phyloP scores from a whole-genome alignment of 2,888 invertebrate species.

The Serrognathus titanus region DNA sequence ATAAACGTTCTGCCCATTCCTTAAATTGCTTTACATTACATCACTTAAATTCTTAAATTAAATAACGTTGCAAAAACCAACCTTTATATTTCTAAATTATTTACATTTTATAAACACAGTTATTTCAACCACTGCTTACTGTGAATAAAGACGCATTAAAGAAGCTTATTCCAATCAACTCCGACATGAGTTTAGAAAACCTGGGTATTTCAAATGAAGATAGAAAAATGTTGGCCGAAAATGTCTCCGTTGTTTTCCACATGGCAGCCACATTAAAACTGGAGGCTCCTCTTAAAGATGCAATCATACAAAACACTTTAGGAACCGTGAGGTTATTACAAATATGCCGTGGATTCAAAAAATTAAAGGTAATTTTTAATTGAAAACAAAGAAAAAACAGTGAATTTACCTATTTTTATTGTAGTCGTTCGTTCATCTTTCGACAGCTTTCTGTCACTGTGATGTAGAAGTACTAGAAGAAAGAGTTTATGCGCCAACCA shows the following conservation, averaged over 20 bases:
- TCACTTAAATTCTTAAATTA: too few relatives aligned
- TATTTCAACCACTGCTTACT: slow-evolving; percentile 55
- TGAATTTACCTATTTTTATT: slow-evolving; percentile 18
- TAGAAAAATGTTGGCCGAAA: slow-evolving; percentile 46
- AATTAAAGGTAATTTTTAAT: slow-evolving; percentile 21
- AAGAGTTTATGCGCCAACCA: slow-evolving; percentile 63
- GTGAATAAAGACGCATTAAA: slow-evolving; percentile 56
- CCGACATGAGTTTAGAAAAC: slow-evolving; percentile 53
- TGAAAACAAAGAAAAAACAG: neutral
- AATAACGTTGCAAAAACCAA: too few relatives aligned
- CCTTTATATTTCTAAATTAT: neutral
- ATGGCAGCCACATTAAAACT: slow-evolving; percentile 65
- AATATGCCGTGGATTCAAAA: slow-evolving; percentile 25
- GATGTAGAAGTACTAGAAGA: slow-evolving; percentile 72
- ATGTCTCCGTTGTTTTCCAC: slow-evolving; percentile 61
- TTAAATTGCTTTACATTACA: too few relatives aligned
- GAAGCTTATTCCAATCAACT: slow-evolving; percentile 64
- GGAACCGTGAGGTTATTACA: slow-evolving; percentile 56
- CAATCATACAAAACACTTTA: slow-evolving; percentile 58
- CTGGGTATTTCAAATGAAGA: slow-evolving; percentile 53
- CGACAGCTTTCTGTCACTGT: slow-evolving; percentile 86
- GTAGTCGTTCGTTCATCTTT: slow-evolving; percentile 72
- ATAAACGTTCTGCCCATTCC: too few relatives aligned
- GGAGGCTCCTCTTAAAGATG: slow-evolving; percentile 58
- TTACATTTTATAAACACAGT: slow-evolving; percentile 42